Base-by-base conservation (phyloP, 2,797 vertebrate species). In the Lutjanus campechanus region DNA sequence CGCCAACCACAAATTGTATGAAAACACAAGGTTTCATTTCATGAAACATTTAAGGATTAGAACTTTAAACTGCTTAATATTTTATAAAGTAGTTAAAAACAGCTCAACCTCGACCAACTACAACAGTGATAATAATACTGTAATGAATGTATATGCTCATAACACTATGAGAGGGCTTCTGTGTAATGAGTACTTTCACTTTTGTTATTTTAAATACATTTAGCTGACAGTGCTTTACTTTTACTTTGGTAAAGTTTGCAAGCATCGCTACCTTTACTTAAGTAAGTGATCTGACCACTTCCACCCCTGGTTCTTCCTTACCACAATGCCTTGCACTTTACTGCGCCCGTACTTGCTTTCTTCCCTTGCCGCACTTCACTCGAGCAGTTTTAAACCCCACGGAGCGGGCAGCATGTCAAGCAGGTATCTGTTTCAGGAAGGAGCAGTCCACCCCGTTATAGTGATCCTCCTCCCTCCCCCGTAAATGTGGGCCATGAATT, bases 401-500 rank as follows among this genome's bases (percentile, higher is more conserved):
- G 40, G 64, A 79, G 69, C 73, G 69, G 74, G 8, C 20, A 76
- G 68, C 82, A 76, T 79, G 65, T 87, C 50, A 53, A 29, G 73
- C 61, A 77, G 66, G 50, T 74, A 70, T 89, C 36, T 5, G 63
- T 86, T 83, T 84, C 40, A 47, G 53, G 54, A 80, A 75, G 76
- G 60, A 82, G 70, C 8, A 10, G 56, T 77, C 75, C 56, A 36
- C 67, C 58, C 69, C 36, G 46, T 83, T 50, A 81, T 84, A 84
- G 69, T 55, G 13, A 79, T 69, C 66, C 55, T 53, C 59, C 73
- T 73, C 65, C 68, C 44, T 69, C 67, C n/a, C n/a, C 22, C 15
- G 44, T 78, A 84, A 84, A 90, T 70, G 80, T 67, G 73, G 58
- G 59, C 77, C 83, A 86, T 86, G 74, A 79, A 84, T 87, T 89